A percentile compares a stretch with the other conserved stretches of the same genome.
These are phyloP conservation scores for Hydrolagus colliei DNA, from an alignment of 2,797 vertebrate species.

Conservation along the genomic window DNA sequence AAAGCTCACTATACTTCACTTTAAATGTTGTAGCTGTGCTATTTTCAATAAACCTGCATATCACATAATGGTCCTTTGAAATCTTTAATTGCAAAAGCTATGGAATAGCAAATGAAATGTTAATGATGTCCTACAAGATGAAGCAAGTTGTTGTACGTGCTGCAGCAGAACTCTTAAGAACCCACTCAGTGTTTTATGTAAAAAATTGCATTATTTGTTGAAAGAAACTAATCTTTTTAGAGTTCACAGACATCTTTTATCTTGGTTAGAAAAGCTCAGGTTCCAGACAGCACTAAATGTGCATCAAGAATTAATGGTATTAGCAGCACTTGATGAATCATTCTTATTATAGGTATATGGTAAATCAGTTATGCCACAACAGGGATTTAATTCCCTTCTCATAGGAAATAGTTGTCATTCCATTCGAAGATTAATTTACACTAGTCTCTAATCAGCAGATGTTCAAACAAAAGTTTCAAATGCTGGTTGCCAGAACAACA, in stretches of 20 bases:
- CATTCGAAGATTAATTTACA: neutral
- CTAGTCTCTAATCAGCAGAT: neutral
- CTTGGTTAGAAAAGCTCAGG: neutral
- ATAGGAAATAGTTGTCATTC: neutral
- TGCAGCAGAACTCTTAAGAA: neutral
- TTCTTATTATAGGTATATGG: neutral
- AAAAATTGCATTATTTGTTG: conserved; percentile 6
- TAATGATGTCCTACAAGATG: neutral
- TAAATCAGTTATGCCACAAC: conserved; percentile 4
- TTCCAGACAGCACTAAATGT: neutral
- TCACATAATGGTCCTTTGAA: neutral
- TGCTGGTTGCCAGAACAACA: neutral
- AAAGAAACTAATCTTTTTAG: neutral
- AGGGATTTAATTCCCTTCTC: neutral
- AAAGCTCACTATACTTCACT: no score
- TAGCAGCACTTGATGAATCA: conserved; percentile 16
- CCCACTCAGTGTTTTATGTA: neutral
- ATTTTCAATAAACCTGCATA: no score
- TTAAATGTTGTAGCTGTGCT: no score
- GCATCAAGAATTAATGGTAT: neutral
- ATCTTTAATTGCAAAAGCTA: neutral
- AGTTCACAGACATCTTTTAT: conserved; percentile 15
- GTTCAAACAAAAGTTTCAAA: neutral
- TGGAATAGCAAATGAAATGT: neutral
- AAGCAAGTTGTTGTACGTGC: neutral